Percentiles rank a stretch among this genome's conserved stretches.
Evolutionary conservation across 1,140 invertebrate genomes (phyloP).

Genomic region (Plectrocnemia conspersa): DNA sequence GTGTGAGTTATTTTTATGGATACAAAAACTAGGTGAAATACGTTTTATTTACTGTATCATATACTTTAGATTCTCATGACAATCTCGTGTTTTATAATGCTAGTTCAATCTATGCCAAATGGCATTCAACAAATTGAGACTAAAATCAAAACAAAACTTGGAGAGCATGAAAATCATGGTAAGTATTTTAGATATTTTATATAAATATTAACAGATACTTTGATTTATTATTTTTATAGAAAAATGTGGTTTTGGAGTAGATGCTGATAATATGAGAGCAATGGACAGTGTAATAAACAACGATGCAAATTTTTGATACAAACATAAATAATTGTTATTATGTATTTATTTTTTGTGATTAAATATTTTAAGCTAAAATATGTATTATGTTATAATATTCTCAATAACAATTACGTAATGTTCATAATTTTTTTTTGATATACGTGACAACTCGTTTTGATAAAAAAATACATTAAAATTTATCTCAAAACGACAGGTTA

Average conservation of each 20-base stretch:
- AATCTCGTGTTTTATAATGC: background rate
- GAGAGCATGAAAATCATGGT: too few species aligned
- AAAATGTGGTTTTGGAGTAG: background rate
- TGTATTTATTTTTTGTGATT: too few species aligned
- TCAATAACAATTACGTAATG: background rate
- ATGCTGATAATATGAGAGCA: background rate
- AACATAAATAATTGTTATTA: too few species aligned
- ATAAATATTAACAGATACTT: background rate
- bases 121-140: background rate
- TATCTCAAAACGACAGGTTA: too few species aligned
- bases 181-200: too few species aligned
- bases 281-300: background rate
- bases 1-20: too few species aligned
- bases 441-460: too few species aligned
- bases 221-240: background rate
- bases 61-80: background rate
- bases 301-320: background rate
- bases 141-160: background rate
- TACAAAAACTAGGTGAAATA: too few species aligned
- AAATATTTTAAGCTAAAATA: background rate
- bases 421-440: background rate
- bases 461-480: too few species aligned
- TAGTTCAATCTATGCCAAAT: background rate
- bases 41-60: too few species aligned
- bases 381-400: background rate